phyloP scores from a whole-genome alignment of 2,888 invertebrate genomes.

The Apoderus coryli region DNA sequence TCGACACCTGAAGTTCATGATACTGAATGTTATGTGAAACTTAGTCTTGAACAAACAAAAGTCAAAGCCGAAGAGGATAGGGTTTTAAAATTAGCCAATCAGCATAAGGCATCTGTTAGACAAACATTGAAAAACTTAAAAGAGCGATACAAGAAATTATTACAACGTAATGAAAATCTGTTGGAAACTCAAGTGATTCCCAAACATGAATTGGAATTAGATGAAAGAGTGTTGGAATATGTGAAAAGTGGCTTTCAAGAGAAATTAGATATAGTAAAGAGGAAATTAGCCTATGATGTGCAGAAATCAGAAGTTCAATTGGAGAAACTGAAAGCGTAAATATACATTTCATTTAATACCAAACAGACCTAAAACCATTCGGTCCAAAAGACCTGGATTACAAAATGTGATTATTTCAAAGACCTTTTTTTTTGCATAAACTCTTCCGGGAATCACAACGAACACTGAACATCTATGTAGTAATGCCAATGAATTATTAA shows the following conservation, averaged over 20 bases:
- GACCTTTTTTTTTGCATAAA: too few species aligned
- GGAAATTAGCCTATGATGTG: conserved; percentile 53
- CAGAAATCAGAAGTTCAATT: conserved; percentile 49
- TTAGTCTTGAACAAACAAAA: conserved; percentile 52
- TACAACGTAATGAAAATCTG: conserved; percentile 38
- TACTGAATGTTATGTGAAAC: conserved; percentile 28
- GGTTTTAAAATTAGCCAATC: conserved; percentile 44
- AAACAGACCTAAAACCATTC: too few species aligned
- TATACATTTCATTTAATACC: conserved; percentile 46
- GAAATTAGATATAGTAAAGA: conserved; percentile 45
- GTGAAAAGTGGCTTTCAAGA: conserved; percentile 43
- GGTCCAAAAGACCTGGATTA: too few species aligned
- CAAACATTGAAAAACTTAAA: conserved; percentile 39
- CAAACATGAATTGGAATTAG: conserved; percentile 48
- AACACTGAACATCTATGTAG: too few species aligned
- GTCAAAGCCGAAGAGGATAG: conserved; percentile 50
- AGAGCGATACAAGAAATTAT: conserved; percentile 28
- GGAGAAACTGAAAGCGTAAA: conserved; percentile 21
- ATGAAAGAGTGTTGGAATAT: conserved; percentile 48
- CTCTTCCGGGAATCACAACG: too few species aligned
- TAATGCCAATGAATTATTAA: too few species aligned
- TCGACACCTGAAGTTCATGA: conserved; percentile 25
- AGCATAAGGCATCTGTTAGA: conserved; percentile 32
- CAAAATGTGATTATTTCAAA: too few species aligned
- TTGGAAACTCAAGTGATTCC: conserved; percentile 43